These are phyloP conservation scores for Xanthia icteritia DNA, from an alignment of 2,888 invertebrate species.

Conservation along the genomic window DNA sequence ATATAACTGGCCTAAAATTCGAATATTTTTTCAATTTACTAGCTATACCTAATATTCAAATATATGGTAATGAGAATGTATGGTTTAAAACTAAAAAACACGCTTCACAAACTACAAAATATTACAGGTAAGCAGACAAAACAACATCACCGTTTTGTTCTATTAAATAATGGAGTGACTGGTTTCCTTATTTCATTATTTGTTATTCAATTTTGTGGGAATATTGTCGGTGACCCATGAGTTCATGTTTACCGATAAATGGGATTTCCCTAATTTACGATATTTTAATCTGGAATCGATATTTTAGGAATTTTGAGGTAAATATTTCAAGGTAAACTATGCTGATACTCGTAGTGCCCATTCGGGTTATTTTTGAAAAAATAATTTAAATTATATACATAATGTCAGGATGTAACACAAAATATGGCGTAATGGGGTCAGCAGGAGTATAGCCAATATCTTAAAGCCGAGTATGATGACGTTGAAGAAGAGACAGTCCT, in stretches of 20 bases:
- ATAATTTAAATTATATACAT: background rate
- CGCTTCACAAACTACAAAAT: background rate
- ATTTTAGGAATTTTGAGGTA: conserved; percentile 16
- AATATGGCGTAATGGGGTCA: background rate
- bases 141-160: conserved; percentile 20
- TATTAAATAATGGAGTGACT: background rate
- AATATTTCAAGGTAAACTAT: conserved; percentile 8
- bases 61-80: too few species aligned
- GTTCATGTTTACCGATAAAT: conserved; percentile 41
- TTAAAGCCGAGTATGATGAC: background rate
- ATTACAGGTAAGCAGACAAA: conserved; percentile 31
- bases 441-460: background rate
- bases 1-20: background rate
- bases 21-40: background rate
- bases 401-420: background rate
- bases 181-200: conserved; percentile 60
- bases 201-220: conserved; percentile 51
- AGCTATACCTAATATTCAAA: background rate
- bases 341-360: conserved; percentile 5
- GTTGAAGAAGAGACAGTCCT: background rate
- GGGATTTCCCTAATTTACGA: conserved; percentile 43
- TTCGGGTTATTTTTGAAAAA: background rate
- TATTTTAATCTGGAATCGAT: conserved; percentile 13
- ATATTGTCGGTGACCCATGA: conserved; percentile 14
- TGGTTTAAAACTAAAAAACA: background rate